phyloP scores from a whole-genome alignment of 2,113 vertebrate genomes.

The Lasiurus borealis region DNA sequence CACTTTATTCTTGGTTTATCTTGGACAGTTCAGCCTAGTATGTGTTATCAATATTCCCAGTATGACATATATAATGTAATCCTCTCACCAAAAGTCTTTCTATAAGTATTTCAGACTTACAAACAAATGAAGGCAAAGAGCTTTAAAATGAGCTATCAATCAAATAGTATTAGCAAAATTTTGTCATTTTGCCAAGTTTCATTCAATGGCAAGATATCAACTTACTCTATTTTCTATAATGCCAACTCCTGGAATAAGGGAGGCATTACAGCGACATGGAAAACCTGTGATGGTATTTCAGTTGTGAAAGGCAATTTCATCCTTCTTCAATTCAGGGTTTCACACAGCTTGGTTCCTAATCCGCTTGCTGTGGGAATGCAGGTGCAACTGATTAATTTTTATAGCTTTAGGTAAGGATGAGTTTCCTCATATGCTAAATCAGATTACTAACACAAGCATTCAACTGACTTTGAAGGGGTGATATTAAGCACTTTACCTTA shows the following conservation, averaged over 20 bases:
- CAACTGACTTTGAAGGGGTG: not conserved
- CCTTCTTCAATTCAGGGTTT: not conserved
- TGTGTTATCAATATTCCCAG: conserved; percentile 22
- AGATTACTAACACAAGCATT: conserved; percentile 1
- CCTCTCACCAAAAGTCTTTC: not conserved
- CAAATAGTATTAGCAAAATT: not conserved
- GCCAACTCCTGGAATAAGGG: not conserved
- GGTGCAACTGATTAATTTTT: not conserved
- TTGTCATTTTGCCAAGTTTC: conserved; percentile 39
- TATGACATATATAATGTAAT: not conserved
- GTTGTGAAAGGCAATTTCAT: conserved; percentile 17
- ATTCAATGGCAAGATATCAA: conserved; percentile 7
- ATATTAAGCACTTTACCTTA: conserved; percentile 14
- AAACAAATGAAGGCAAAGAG: not conserved
- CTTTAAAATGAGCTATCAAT: conserved; percentile 30
- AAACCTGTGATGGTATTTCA: not conserved
- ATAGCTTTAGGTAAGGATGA: not conserved
- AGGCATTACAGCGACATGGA: not conserved
- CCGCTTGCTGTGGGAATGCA: not conserved
- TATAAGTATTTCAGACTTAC: conserved; percentile 7
- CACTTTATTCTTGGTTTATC: conserved; percentile 24
- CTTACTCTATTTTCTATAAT: conserved; percentile 36
- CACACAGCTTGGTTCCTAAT: not conserved
- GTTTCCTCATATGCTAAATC: conserved; percentile 15
- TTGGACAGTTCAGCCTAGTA: not conserved